Evolutionary conservation across 2,113 vertebrate genomes (phyloP), one percentile per base, ranked within the genome.

Genomic region (Anguilla rostrata): DNA sequence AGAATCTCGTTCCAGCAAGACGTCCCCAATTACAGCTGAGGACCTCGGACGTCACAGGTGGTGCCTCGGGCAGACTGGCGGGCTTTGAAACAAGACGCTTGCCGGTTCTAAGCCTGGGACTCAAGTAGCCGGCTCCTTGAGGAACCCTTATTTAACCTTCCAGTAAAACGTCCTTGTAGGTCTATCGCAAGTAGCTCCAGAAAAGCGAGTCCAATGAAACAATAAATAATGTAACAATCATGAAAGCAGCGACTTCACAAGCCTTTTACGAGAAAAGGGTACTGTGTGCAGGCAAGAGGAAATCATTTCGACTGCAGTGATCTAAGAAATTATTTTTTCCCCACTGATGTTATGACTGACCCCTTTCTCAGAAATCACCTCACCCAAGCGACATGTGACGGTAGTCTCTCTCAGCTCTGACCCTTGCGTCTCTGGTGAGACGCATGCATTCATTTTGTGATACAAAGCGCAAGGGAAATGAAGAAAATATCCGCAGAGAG

Each of bases 1-100:
- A 90, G 91, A 92, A 82, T 1, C 1, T 18, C 87, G 84, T 85
- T 90, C 83, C 60, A 43, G 5, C n/a, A 34, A 26, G n/a, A 75
- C n/a, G 71, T 82, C 20, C 40, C 26, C 40, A 46, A n/a, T 46
- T 43, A 20, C 60, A 81, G 63, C 49, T 66, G 12, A 43, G 78
- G 43, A 16, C 56, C 39, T 40, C 5, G 14, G 57, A 60, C 57
- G 18, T 60, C 60, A 26, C 49, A 53, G 18, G 20, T 53, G 60
- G 12, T 34, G 34, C 34, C 34, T 34, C 1, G 34, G 34, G 34
- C 34, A 66, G 60, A 2, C 18, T 5, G 18, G 0, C 60, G 22
- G 60, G 20, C 20, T 66, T 66, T 66, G 20, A 26, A 66, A 66
- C 60, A 20, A 26, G 60, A 26, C 4, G 60, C 1, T 66, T 26